These are phyloP conservation scores for Macrosoma leucophasiata DNA, from an alignment of 2,888 invertebrate genomes.

Conservation along the genomic window DNA sequence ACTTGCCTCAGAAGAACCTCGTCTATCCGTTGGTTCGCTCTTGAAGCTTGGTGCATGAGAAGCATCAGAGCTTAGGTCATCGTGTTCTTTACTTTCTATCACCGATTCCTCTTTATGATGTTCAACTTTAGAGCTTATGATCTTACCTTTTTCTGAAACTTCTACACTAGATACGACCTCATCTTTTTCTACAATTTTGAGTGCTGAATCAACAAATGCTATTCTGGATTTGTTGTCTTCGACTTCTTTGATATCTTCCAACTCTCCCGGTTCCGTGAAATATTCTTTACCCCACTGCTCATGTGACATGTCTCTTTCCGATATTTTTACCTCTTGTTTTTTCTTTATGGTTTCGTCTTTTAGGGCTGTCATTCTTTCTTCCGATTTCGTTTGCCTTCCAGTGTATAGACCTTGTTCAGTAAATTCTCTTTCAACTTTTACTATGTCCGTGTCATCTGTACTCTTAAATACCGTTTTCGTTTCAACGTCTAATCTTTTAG, in stretches of 20 bases:
- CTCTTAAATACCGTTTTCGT: constrained; percentile 62
- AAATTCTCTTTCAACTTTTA: constrained; percentile 62
- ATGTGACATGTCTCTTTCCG: constrained; percentile 68
- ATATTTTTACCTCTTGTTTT: constrained; percentile 68
- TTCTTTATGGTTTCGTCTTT: constrained; percentile 68
- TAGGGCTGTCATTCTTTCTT: constrained; percentile 68
- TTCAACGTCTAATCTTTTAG: constrained; percentile 64
- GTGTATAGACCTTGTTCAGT: constrained; percentile 64
- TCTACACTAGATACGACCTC: constrained; percentile 61
- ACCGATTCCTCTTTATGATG: constrained; percentile 67
- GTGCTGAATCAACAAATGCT: constrained; percentile 59
- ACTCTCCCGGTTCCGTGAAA: constrained; percentile 65
- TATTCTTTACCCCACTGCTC: constrained; percentile 75
- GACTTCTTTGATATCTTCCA: constrained; percentile 64
- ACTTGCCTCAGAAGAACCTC: constrained; percentile 57
- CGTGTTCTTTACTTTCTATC: constrained; percentile 68
- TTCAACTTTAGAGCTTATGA: constrained; percentile 61
- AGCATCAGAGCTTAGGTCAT: constrained; percentile 65
- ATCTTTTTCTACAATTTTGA: constrained; percentile 66
- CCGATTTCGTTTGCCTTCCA: constrained; percentile 62
- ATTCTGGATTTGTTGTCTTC: constrained; percentile 54
- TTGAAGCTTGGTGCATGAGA: constrained; percentile 65
- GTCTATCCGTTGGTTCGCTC: constrained; percentile 56
- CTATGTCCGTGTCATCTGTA: constrained; percentile 58
- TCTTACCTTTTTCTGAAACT: constrained; percentile 64